Evolutionary conservation across 2,888 invertebrate genomes (phyloP), one percentile per base, ranked within the genome.

Genomic region (Spodoptera littoralis): DNA sequence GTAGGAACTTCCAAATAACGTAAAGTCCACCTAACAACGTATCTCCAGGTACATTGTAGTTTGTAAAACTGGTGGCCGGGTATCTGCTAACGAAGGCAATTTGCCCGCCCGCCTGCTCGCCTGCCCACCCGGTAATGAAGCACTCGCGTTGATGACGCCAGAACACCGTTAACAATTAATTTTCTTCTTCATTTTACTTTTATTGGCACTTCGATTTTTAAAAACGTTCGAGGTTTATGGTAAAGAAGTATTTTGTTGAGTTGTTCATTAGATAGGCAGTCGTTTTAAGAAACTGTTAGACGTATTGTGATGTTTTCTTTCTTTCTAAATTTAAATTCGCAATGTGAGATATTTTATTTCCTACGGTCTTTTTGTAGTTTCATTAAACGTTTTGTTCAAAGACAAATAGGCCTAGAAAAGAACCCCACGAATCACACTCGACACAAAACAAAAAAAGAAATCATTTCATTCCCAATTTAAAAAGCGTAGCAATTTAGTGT

Each of bases 11-110:
- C 41, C 56, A 73, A 43, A 52, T 60, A 55, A 51, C 48, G n/a
- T 47, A 47, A 52, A 60, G 52, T 65, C 46, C 48, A 65, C 13
- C 6, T 46, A 59, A 50, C 54, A 61, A 66, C 36, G 55, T 57
- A 58, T 59, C 42, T 61, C 22, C 47, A 66, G 65, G 65, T 72
- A 58, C 63, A 62, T 65, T 56, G 65, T 62, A 60, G 63, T 57
- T 56, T 67, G 64, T 63, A 73, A 57, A 69, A 69, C 75, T 70
- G 74, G 61, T 74, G 68, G 65, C 76, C 70, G 71, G 68, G 72
- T 72, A 70, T 71, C 60, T 58, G 65, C 82, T 90, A 90, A 90
- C 90, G 88, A 90, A 89, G 86, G 73, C 85, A 90, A 90, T 90
- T 88, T 85, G 76, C 68, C 65, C 68, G 62, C 18, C 30, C 36